Conservation (phyloP, 2,113 vertebrate species). For the Antechinus stuartii region DNA sequence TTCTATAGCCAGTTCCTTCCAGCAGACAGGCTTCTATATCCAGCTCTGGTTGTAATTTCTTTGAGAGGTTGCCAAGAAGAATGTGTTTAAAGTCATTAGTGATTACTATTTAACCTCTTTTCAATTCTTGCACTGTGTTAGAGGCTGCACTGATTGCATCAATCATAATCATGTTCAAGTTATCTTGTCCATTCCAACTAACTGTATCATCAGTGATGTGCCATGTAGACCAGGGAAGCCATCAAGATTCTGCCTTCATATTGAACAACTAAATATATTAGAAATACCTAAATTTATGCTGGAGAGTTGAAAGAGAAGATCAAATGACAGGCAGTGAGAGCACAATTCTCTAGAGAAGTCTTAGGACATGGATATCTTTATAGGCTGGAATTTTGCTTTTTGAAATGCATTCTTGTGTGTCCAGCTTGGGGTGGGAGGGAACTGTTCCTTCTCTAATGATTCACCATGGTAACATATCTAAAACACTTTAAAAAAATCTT, state of each 20-base stretch:
- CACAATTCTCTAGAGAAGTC: constrained; percentile 51
- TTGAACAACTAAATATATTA: not conserved
- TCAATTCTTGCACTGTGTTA: not conserved
- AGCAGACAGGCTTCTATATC: not conserved
- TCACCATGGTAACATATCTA: constrained; percentile 71
- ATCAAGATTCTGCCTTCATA: not conserved
- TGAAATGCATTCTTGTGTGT: constrained; percentile 55
- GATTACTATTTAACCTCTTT: constrained; percentile 27
- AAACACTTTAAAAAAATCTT: constrained; percentile 45
- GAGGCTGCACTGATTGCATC: not conserved
- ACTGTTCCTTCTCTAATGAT: constrained; percentile 60
- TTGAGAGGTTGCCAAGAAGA: not conserved
- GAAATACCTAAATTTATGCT: constrained; percentile 24
- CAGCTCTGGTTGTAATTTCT: constrained; percentile 25
- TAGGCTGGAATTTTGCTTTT: constrained; percentile 37
- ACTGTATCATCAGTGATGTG: not conserved
- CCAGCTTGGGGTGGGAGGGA: constrained; percentile 57
- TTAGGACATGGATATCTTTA: constrained; percentile 8
- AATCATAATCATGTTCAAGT: not conserved
- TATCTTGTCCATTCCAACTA: not conserved
- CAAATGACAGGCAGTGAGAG: constrained; percentile 1
- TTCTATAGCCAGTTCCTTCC: not conserved
- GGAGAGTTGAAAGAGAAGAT: not conserved
- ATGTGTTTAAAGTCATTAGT: not conserved
- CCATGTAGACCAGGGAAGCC: not conserved